Conservation (phyloP, 1,140 invertebrate species). For the Araneus ventricosus region DNA sequence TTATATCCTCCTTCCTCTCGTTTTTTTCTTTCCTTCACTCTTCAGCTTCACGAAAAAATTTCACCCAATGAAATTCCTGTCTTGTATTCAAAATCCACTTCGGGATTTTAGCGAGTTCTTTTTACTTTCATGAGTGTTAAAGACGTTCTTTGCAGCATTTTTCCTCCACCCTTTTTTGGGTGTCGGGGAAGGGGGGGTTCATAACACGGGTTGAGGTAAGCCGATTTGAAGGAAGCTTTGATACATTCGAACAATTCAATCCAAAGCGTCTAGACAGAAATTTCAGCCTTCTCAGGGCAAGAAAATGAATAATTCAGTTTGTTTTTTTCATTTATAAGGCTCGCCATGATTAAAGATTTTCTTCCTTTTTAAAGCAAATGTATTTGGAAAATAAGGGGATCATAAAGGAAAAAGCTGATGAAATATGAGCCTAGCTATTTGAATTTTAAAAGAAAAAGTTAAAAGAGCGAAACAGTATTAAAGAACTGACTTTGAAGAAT, state of each 20-base stretch:
- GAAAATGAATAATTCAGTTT: neutral
- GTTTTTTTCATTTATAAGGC: too few relatives aligned
- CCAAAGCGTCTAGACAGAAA: neutral
- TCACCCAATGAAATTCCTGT: neutral
- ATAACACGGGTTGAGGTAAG: neutral
- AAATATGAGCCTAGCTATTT: too few relatives aligned
- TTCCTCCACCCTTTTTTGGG: neutral
- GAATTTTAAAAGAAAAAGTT: too few relatives aligned
- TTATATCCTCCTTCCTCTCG: neutral
- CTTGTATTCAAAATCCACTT: conserved; percentile 6
- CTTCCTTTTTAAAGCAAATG: too few relatives aligned
- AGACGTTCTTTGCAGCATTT: neutral
- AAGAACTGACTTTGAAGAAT: too few relatives aligned
- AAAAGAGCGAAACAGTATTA: too few relatives aligned
- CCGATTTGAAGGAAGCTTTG: neutral
- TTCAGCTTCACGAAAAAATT: neutral
- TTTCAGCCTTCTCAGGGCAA: too few relatives aligned
- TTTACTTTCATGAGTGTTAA: neutral
- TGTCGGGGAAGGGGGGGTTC: neutral
- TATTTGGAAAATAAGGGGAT: too few relatives aligned
- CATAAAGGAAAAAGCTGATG: too few relatives aligned
- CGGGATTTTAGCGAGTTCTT: neutral
- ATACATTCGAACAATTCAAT: neutral
- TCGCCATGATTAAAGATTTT: too few relatives aligned
- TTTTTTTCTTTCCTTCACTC: neutral